These are phyloP conservation scores for Sebastes diploproa DNA, from an alignment of 2,797 vertebrate genomes.

Conservation along the genomic window DNA sequence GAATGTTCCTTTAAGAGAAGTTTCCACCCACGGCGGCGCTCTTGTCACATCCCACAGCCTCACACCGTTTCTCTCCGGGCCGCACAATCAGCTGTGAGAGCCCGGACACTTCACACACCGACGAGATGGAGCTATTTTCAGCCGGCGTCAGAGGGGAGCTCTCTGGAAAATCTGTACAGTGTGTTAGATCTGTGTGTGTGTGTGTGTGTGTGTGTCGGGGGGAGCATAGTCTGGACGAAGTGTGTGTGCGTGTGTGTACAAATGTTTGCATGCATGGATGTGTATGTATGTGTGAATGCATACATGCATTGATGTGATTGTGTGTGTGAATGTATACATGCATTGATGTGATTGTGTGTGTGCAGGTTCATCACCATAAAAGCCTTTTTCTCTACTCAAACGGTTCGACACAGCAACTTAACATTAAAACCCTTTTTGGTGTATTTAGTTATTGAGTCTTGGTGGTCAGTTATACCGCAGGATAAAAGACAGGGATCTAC, in stretches of 20 bases:
- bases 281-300: neutral
- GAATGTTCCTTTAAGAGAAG: constrained; percentile 57
- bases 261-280: neutral
- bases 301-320: neutral
- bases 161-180: constrained; percentile 34
- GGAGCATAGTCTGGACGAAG: neutral
- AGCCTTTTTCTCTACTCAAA: neutral
- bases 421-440: neutral
- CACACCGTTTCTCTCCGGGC: constrained; percentile 28
- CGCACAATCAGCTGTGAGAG: constrained; percentile 57
- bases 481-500: neutral
- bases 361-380: neutral
- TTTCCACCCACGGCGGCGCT: constrained; percentile 56
- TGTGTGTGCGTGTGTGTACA: neutral
- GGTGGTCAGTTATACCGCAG: neutral
- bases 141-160: constrained; percentile 45
- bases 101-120: constrained; percentile 56
- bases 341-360: neutral
- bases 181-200: constrained; percentile 3
- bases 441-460: neutral
- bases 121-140: constrained; percentile 63
- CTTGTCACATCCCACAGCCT: constrained; percentile 54
- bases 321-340: neutral
- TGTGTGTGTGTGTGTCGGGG: neutral
- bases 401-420: neutral